A percentile compares a stretch with the other conserved stretches of the same genome.
These are phyloP conservation scores for Hedychridium roseum DNA, from an alignment of 2,888 invertebrate genomes.

Conservation along the genomic window DNA sequence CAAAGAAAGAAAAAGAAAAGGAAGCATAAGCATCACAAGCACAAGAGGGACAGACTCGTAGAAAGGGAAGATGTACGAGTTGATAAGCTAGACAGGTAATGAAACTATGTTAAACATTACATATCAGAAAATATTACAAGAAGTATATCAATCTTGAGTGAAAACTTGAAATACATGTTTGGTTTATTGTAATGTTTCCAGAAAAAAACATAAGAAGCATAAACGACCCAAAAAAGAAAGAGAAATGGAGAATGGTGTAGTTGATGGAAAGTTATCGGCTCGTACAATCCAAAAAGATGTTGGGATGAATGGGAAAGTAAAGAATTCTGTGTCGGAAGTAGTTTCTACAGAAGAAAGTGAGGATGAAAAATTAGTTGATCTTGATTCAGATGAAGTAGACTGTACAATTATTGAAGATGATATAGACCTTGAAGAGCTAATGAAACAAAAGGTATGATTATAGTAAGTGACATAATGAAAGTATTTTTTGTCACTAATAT, in stretches of 20 bases:
- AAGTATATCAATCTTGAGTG: no score
- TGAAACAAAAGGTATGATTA: slow-evolving; percentile 81
- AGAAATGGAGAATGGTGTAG: slow-evolving; percentile 53
- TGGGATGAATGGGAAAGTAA: slow-evolving; percentile 55
- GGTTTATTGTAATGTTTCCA: slow-evolving; percentile 20
- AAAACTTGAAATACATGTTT: no score
- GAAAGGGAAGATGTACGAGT: slow-evolving; percentile 50
- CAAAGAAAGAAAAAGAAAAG: slow-evolving; percentile 58
- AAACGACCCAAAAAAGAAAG: slow-evolving; percentile 52
- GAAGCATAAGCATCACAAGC: slow-evolving; percentile 61
- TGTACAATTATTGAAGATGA: slow-evolving; percentile 83
- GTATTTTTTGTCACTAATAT: slow-evolving; percentile 1
- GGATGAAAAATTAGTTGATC: slow-evolving; percentile 59
- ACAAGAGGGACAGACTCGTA: slow-evolving; percentile 57
- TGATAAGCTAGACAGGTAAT: slow-evolving; percentile 51
- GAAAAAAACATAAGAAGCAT: slow-evolving; percentile 61
- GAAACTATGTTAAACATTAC: no score
- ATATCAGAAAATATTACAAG: no score
- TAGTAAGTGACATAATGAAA: neutral
- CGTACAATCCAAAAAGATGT: slow-evolving; percentile 40
- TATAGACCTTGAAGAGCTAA: slow-evolving; percentile 85
- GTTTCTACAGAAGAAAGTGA: slow-evolving; percentile 59
- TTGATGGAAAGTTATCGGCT: slow-evolving; percentile 44
- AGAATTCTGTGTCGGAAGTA: slow-evolving; percentile 51
- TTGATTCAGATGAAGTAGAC: slow-evolving; percentile 68